These are phyloP conservation scores for Rostratula benghalensis DNA, from an alignment of 2,113 vertebrate genomes.

Conservation along the genomic window DNA sequence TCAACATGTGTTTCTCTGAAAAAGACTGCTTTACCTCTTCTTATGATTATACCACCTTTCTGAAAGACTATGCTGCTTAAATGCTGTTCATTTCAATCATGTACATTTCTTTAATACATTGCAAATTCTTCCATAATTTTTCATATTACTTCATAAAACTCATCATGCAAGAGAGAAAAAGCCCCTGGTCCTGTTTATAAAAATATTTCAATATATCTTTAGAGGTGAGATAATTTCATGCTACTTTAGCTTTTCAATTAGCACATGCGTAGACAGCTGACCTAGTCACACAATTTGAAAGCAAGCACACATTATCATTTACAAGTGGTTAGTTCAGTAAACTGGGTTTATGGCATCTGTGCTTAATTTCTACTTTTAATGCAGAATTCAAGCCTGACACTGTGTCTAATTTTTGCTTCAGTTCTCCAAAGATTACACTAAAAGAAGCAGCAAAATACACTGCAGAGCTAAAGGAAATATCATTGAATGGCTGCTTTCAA, in stretches of 20 bases:
- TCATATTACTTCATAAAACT: not conserved
- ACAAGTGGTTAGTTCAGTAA: not conserved
- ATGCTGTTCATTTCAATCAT: not conserved
- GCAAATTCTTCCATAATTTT: not conserved
- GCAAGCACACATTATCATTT: not conserved
- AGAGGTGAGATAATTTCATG: not conserved
- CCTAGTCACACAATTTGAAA: not conserved
- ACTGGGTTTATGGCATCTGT: not conserved
- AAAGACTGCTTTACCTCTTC: not conserved
- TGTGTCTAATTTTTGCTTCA: not conserved
- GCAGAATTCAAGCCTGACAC: not conserved
- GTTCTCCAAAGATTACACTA: not conserved
- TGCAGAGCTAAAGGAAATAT: not conserved
- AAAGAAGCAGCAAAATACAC: not conserved
- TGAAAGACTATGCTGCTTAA: not conserved
- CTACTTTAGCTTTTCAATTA: not conserved
- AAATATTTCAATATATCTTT: not conserved
- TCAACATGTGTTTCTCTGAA: not conserved
- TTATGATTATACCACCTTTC: not conserved
- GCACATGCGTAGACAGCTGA: not conserved
- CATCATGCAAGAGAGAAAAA: not conserved
- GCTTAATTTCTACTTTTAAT: not conserved
- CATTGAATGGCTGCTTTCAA: not conserved
- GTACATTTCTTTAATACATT: not conserved
- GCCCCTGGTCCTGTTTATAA: not conserved